Evolutionary conservation across 1,140 invertebrate genomes (phyloP), one percentile per base, ranked within the genome.

Genomic region (Harpegnathos saltator): DNA sequence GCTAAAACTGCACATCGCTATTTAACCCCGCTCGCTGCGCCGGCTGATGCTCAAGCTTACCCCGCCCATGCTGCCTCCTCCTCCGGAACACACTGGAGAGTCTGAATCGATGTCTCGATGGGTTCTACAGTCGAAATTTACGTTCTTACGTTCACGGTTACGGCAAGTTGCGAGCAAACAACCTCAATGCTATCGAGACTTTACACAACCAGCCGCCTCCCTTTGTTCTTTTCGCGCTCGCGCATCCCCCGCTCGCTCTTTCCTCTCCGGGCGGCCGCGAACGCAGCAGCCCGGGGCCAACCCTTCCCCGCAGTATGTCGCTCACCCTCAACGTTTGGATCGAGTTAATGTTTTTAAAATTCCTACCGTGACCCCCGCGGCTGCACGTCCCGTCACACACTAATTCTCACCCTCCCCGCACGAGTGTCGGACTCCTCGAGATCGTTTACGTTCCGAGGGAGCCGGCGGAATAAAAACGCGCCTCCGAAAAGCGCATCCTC

Each of bases 401-500:
- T 80, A 71, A 71, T 69, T 80, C 75, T 58, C 65, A 48, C 65
- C n/a, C 74, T 54, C 19, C 56, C 59, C 11, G 38, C 15, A n/a
- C n/a, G n/a, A n/a, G 17, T 66, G 29, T 44, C 75, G 33, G 44
- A 17, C 75, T 58, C 33, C 54, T 80, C 75, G 75, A 71, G 54
- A 80, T 71, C 65, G 65, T 80, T 80, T 48, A 80, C 54, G 75
- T 44, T 71, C 38, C 0, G 58, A 54, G 52, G 65, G 65, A 71
- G 29, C 74, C 17, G n/a, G 3, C 52, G 1, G 38, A 52, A 33
- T 38, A 56, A 54, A 77, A 38, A 56, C 26, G 14, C 19, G 50
- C 19, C 50, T 65, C 14, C 50, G 22, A 86, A 88, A 88, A 88
- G 87, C 72, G 83, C 87, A 88, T 85, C 48, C 33, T 66, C n/a